Conservation (phyloP, 1,140 invertebrate species). For the Onthophagus taurus region DNA sequence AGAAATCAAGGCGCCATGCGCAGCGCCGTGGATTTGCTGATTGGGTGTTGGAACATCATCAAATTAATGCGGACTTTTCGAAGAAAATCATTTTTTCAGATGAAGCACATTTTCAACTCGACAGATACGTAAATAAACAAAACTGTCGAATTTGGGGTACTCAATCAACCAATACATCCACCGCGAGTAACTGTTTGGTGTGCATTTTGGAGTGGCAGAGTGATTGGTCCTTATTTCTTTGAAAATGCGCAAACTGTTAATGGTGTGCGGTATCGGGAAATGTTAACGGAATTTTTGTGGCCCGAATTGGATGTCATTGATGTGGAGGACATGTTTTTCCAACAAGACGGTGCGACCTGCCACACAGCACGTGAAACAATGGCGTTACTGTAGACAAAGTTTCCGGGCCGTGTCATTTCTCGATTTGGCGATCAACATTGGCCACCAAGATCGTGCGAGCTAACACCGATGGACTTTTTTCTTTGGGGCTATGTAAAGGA, state of each 20-base stretch:
- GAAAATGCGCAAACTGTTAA: too few relatives aligned
- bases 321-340: too few relatives aligned
- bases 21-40: conserved; percentile 17
- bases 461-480: conserved; percentile 20
- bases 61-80: too few relatives aligned
- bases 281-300: too few relatives aligned
- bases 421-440: not conserved
- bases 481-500: conserved; percentile 30
- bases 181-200: conserved; percentile 3
- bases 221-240: too few relatives aligned
- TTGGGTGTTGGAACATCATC: conserved; percentile 16
- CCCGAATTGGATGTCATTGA: too few relatives aligned
- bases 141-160: conserved; percentile 32
- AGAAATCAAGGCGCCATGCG: conserved; percentile 20
- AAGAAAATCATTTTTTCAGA: conserved; percentile 31
- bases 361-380: too few relatives aligned
- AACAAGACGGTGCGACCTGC: too few relatives aligned
- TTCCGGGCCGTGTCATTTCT: too few relatives aligned
- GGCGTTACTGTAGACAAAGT: too few relatives aligned
- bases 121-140: conserved; percentile 34
- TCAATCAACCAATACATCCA: conserved; percentile 2
- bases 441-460: conserved; percentile 1
- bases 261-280: too few relatives aligned
- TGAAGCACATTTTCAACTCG: conserved; percentile 34
- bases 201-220: conserved; percentile 9